These are phyloP conservation scores for Himantopus leucocephalus DNA, from an alignment of 2,113 vertebrate genomes.

Conservation along the genomic window DNA sequence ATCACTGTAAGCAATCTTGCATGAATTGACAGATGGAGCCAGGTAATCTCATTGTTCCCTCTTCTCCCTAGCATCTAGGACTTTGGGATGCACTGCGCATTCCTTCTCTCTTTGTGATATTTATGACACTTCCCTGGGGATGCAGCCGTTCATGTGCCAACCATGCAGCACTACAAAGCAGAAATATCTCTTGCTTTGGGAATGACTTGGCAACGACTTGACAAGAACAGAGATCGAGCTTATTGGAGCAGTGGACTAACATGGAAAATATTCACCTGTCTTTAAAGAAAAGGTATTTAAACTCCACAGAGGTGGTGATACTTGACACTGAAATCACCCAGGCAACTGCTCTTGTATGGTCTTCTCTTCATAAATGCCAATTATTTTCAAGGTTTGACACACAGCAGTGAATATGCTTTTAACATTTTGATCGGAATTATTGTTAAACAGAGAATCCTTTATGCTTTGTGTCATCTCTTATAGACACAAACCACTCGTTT, in stretches of 20 bases:
- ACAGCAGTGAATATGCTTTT: background rate
- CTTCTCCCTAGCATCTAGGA: background rate
- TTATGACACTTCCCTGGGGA: background rate
- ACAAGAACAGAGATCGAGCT: background rate
- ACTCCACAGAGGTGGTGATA: background rate
- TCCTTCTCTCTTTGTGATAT: background rate
- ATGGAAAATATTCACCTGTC: background rate
- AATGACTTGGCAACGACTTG: background rate
- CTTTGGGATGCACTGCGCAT: fast-evolving
- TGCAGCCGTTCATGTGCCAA: background rate
- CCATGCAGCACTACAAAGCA: background rate
- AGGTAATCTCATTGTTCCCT: background rate
- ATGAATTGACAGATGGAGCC: fast-evolving
- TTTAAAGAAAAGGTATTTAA: background rate
- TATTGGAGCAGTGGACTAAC: background rate
- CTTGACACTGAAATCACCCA: slow-evolving; percentile 10
- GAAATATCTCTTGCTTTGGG: background rate
- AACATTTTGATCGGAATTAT: slow-evolving; percentile 31
- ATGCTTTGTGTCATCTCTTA: background rate
- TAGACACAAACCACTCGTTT: background rate
- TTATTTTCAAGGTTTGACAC: slow-evolving; percentile 34
- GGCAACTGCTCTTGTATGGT: background rate
- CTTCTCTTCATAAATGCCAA: background rate
- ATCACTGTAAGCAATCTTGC: background rate
- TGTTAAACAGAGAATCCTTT: background rate